A percentile compares a stretch with the other conserved stretches of the same genome.
These are phyloP conservation scores for Drosophila chauvacae DNA, from an alignment of 1,140 invertebrate species.

Conservation along the genomic window DNA sequence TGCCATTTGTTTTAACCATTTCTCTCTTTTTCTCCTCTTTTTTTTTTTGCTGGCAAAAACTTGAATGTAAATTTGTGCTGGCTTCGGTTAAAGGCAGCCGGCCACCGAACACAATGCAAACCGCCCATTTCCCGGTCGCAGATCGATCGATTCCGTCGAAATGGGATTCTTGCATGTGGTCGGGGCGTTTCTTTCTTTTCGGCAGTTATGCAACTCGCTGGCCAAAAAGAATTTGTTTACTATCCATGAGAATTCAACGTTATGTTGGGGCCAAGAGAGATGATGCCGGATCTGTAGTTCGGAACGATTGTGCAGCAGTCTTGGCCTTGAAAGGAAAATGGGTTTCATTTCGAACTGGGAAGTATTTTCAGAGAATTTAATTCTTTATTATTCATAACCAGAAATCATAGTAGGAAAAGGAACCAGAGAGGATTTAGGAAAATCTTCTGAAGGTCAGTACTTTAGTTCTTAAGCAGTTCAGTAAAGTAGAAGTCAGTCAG, in stretches of 20 bases:
- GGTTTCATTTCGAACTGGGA: neutral
- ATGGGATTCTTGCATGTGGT: constrained; percentile 37
- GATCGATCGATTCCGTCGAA: constrained; percentile 43
- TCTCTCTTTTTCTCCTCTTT: constrained; percentile 7
- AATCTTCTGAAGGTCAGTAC: neutral
- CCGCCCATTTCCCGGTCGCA: constrained; percentile 41
- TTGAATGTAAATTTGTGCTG: constrained; percentile 69
- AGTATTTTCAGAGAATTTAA: neutral
- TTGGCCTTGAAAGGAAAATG: neutral
- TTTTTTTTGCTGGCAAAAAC: constrained; percentile 51
- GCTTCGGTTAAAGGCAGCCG: constrained; percentile 40
- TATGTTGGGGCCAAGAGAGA: neutral
- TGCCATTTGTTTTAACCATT: constrained; percentile 28
- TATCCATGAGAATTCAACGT: constrained; percentile 1
- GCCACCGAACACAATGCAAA: constrained; percentile 48
- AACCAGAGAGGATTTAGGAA: neutral
- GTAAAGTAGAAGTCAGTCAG: neutral
- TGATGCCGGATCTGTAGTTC: neutral
- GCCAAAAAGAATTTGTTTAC: constrained; percentile 1
- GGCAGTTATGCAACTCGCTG: constrained; percentile 16
- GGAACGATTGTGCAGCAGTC: neutral
- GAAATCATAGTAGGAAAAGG: neutral
- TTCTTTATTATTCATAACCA: neutral
- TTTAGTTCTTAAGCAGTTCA: neutral
- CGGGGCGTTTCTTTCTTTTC: constrained; percentile 6